phyloP scores from a whole-genome alignment of 1,140 invertebrate genomes.

The Metopolophium dirhodum region DNA sequence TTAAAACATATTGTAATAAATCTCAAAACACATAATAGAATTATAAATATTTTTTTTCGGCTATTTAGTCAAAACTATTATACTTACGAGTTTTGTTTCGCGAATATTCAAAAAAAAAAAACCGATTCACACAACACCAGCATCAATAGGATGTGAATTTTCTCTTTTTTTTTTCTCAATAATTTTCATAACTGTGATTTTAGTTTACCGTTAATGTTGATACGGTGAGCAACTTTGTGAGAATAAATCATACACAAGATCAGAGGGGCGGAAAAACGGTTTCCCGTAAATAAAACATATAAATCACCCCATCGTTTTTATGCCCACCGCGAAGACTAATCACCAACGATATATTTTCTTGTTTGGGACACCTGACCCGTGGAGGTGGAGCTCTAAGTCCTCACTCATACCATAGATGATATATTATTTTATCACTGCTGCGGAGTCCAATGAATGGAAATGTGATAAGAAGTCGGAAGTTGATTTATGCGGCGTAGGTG shows the following conservation, averaged over 20 bases:
- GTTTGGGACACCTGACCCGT: neutral
- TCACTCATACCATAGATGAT: slow-evolving; percentile 22
- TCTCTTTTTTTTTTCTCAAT: neutral
- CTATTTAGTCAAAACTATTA: neutral
- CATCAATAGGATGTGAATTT: neutral
- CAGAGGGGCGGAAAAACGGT: slow-evolving; percentile 11
- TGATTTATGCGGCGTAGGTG: slow-evolving; percentile 51
- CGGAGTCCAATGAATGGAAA: slow-evolving; percentile 35
- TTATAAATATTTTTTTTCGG: neutral
- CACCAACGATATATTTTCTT: slow-evolving; percentile 37
- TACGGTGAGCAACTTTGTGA: neutral
- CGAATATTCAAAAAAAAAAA: neutral
- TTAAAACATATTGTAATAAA: neutral
- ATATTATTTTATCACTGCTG: slow-evolving; percentile 54
- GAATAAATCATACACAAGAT: slow-evolving; percentile 33
- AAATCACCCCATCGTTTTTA: slow-evolving; percentile 48
- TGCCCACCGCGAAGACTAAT: slow-evolving; percentile 43
- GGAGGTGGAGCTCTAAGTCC: neutral
- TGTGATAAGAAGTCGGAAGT: slow-evolving; percentile 47
- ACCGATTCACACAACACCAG: neutral
- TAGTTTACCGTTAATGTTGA: neutral
- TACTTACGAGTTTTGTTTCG: neutral
- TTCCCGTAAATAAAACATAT: slow-evolving; percentile 37
- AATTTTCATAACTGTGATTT: neutral
- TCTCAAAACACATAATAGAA: neutral